Evolutionary conservation across 1,140 invertebrate species (phyloP).

Genomic region (Philaenus spumarius): DNA sequence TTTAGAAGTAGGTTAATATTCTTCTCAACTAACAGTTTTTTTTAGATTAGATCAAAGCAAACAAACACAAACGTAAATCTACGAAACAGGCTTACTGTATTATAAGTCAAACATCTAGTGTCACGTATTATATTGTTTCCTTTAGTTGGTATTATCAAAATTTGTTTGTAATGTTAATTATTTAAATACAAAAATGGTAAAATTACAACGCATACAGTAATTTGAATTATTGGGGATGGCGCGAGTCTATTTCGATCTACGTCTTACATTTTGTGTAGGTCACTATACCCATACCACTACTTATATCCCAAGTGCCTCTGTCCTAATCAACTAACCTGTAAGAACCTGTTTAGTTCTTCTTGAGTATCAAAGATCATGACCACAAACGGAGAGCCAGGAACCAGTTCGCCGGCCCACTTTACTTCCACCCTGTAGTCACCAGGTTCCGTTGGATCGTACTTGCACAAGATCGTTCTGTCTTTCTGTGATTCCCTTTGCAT

Average conservation of each 20-base stretch:
- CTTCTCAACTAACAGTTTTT: no score
- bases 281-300: neutral
- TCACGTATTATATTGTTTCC: no score
- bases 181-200: no score
- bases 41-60: neutral
- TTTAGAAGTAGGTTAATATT: neutral
- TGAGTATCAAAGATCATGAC: constrained; percentile 99
- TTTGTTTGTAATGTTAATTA: no score
- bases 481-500: constrained; percentile 99
- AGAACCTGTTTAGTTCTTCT: constrained; percentile 73
- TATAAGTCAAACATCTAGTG: no score
- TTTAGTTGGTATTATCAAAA: no score
- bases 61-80: no score
- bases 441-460: constrained; percentile 95
- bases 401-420: constrained; percentile 96
- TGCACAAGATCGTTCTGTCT: constrained; percentile 95
- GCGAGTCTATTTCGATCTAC: no score
- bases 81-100: no score
- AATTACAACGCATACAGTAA: no score
- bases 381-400: constrained; percentile 94
- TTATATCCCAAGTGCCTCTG: neutral
- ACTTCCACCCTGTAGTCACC: constrained; percentile 98
- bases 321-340: constrained; percentile 35
- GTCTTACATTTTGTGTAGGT: neutral
- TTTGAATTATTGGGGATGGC: no score